Conservation (phyloP, 2,888 invertebrate genomes). For the Zelleria hepariella region DNA sequence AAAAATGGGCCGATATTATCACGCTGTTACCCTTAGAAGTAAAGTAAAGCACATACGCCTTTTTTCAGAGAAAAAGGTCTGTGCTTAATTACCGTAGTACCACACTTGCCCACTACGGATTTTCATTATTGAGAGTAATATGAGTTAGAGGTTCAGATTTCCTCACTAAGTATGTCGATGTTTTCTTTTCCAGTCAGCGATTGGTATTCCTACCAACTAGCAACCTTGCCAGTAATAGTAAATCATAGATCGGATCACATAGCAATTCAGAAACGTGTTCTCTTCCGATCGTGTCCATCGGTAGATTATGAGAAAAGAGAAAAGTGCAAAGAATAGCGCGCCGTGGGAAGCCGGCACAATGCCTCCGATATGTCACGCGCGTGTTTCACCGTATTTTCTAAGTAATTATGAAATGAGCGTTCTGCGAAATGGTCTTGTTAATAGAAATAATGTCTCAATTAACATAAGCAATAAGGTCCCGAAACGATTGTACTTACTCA, state of each 20-base stretch:
- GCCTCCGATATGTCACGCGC: constrained; percentile 46
- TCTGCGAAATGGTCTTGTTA: constrained; percentile 11
- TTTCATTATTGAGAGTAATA: too few species aligned
- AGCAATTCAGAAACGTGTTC: constrained; percentile 33
- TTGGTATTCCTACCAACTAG: background rate
- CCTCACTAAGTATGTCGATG: too few species aligned
- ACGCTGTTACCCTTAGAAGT: too few species aligned
- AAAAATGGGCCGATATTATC: too few species aligned
- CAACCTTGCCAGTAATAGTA: background rate
- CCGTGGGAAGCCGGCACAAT: constrained; percentile 58
- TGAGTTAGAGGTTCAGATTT: too few species aligned
- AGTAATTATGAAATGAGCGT: constrained; percentile 40
- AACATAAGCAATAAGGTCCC: background rate
- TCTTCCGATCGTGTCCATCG: constrained; percentile 51
- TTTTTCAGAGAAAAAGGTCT: too few species aligned
- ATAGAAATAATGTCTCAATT: constrained; percentile 2
- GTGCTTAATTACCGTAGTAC: too few species aligned
- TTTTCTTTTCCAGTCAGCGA: too few species aligned
- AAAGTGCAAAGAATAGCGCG: constrained; percentile 59
- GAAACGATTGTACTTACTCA: background rate
- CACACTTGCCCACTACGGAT: too few species aligned
- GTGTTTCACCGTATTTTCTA: constrained; percentile 65
- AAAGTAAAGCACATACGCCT: too few species aligned
- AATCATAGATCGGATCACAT: constrained; percentile 21
- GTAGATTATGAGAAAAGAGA: constrained; percentile 65